Evolutionary conservation across 1,140 invertebrate genomes (phyloP).

Genomic region (Dryas iulia): DNA sequence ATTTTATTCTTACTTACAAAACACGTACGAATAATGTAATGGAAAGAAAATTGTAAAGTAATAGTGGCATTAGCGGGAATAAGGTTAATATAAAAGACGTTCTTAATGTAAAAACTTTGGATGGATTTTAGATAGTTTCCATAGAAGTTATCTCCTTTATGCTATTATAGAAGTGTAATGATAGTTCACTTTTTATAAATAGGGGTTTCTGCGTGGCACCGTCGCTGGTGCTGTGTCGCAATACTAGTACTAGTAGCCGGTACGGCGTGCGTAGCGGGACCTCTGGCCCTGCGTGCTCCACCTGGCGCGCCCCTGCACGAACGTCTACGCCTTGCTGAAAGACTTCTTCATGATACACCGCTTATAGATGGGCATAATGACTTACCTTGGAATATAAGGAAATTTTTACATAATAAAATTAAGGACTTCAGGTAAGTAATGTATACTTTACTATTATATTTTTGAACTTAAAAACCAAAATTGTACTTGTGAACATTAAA

Average conservation of each 20-base stretch:
- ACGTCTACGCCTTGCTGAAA: slow-evolving; percentile 82
- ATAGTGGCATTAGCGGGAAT: neutral
- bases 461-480: too few relatives aligned
- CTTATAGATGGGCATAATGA: slow-evolving; percentile 93
- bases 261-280: slow-evolving; percentile 84
- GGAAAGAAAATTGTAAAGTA: neutral
- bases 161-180: neutral
- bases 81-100: too few relatives aligned
- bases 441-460: neutral
- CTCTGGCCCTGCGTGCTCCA: slow-evolving; percentile 83
- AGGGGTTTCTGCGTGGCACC: slow-evolving; percentile 70
- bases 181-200: neutral
- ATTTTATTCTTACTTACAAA: neutral
- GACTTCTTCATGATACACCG: slow-evolving; percentile 83
- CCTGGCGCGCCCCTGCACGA: slow-evolving; percentile 84
- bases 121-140: neutral
- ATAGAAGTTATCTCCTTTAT: neutral
- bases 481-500: too few relatives aligned
- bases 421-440: slow-evolving; percentile 87
- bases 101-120: neutral
- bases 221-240: slow-evolving; percentile 85
- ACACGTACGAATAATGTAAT: too few relatives aligned
- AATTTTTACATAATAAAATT: slow-evolving; percentile 92
- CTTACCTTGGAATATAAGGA: slow-evolving; percentile 93
- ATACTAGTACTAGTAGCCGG: slow-evolving; percentile 84